Percentiles rank a stretch among this genome's conserved stretches.
Evolutionary conservation across 2,888 invertebrate genomes (phyloP).

Genomic region (Argyresthia goedartella): DNA sequence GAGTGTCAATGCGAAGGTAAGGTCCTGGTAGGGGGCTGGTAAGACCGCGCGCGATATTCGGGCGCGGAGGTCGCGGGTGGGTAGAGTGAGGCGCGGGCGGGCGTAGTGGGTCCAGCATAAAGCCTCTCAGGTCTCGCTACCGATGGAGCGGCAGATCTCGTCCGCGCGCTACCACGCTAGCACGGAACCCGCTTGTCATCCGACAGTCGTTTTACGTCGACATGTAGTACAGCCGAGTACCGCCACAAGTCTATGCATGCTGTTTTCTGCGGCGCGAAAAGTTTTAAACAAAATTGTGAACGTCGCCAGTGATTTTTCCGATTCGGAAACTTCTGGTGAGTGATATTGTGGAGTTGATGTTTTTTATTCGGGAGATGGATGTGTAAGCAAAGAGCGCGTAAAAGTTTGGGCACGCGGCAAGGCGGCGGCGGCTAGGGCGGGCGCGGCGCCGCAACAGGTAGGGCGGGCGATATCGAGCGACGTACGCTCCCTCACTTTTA

Average conservation of each 20-base stretch:
- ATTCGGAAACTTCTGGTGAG: slow-evolving; percentile 41
- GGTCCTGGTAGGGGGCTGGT: too few relatives aligned
- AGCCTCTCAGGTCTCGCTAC: background rate
- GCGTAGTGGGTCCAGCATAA: slow-evolving; percentile 6
- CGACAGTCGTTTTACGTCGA: slow-evolving; percentile 6
- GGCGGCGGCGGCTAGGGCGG: background rate
- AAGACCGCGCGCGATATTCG: background rate
- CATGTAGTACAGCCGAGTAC: slow-evolving; percentile 25
- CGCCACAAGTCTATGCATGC: slow-evolving; percentile 35
- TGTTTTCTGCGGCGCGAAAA: slow-evolving; percentile 42
- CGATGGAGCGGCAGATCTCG: slow-evolving; percentile 4
- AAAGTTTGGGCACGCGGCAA: background rate
- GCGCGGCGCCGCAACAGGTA: background rate
- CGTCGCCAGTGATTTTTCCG: slow-evolving; percentile 24
- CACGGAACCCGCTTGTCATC: background rate
- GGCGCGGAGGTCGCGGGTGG: slow-evolving; percentile 16
- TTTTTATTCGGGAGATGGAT: too few relatives aligned
- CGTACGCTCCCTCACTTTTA: background rate
- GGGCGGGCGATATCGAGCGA: background rate
- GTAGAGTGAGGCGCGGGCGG: slow-evolving; percentile 17
- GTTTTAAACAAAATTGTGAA: slow-evolving; percentile 36
- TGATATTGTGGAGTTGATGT: slow-evolving; percentile 8
- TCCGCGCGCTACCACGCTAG: background rate
- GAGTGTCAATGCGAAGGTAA: too few relatives aligned
- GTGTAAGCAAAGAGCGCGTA: background rate